phyloP scores from a whole-genome alignment of 2,888 invertebrate genomes.

The Agriotes lineatus region DNA sequence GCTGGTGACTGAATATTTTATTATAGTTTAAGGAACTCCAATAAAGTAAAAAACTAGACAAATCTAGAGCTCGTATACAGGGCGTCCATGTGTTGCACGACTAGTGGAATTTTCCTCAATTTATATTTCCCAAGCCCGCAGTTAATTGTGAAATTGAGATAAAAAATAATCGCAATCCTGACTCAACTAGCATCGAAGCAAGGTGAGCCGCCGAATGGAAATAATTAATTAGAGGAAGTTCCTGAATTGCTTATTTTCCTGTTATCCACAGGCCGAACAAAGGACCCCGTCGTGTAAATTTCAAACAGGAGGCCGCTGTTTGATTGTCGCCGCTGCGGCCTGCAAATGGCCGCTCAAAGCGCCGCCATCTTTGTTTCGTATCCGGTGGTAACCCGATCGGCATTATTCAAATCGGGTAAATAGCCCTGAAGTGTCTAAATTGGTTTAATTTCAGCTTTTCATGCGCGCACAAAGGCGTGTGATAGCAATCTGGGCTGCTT shows the following conservation, averaged over 20 bases:
- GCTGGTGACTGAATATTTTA: too few relatives aligned
- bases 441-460: constrained; percentile 27
- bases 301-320: constrained; percentile 45
- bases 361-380: constrained; percentile 47
- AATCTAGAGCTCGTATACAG: too few relatives aligned
- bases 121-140: too few relatives aligned
- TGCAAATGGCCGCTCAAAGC: constrained; percentile 51
- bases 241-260: constrained; percentile 50
- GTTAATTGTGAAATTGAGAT: neutral
- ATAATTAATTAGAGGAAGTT: constrained; percentile 51
- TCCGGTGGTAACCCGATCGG: constrained; percentile 43
- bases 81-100: too few relatives aligned
- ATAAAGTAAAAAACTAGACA: neutral
- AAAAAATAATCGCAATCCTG: too few relatives aligned
- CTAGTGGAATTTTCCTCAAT: too few relatives aligned
- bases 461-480: neutral
- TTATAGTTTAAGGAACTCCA: too few relatives aligned
- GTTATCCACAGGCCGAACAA: constrained; percentile 50
- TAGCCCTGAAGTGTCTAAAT: constrained; percentile 34
- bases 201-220: constrained; percentile 27
- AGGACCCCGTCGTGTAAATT: constrained; percentile 40
- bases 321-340: constrained; percentile 44
- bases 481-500: too few relatives aligned
- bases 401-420: constrained; percentile 31
- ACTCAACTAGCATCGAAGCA: neutral